Percentiles rank a stretch among this genome's conserved stretches.
Evolutionary conservation across 2,797 vertebrate genomes (phyloP).

Genomic region (Gymnothorax reevesii): DNA sequence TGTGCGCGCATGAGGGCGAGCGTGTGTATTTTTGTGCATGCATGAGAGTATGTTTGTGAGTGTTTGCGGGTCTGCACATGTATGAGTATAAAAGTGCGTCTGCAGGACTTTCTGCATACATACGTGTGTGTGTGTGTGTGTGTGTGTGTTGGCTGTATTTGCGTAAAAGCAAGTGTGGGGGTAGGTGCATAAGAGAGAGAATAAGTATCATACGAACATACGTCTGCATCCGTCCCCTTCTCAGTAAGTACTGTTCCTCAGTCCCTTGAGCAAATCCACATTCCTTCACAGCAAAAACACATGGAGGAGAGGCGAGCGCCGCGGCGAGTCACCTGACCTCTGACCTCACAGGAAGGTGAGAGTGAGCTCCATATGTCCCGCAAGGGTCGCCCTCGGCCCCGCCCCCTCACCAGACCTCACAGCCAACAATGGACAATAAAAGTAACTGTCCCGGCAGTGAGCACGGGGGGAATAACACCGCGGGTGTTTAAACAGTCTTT

Average conservation of each 20-base stretch:
- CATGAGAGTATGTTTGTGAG: not conserved
- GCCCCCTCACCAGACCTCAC: conserved; percentile 34
- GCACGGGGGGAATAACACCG: conserved; percentile 82
- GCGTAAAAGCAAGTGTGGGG: conserved; percentile 17
- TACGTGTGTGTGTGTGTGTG: conserved; percentile 62
- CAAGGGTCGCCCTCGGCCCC: conserved; percentile 54
- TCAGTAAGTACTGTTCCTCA: conserved; percentile 67
- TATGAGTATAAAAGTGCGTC: conserved; percentile 50
- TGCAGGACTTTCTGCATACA: conserved; percentile 18
- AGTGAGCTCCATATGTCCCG: conserved; percentile 83
- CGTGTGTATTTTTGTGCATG: not conserved
- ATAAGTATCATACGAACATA: conserved; percentile 31
- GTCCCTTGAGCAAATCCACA: conserved; percentile 82
- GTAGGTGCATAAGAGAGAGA: conserved; percentile 4
- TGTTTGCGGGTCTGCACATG: not conserved
- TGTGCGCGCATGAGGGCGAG: conserved; percentile 24
- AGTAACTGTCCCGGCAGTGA: conserved; percentile 83
- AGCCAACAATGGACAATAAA: conserved; percentile 91
- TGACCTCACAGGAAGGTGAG: conserved; percentile 81
- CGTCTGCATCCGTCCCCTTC: conserved; percentile 40
- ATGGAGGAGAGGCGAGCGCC: conserved; percentile 58
- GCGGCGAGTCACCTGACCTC: conserved; percentile 67
- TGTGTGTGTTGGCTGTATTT: conserved; percentile 41
- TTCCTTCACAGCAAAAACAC: conserved; percentile 80
- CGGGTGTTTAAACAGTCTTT: conserved; percentile 79